A percentile compares a stretch with the other conserved stretches of the same genome.
Evolutionary conservation across 2,113 vertebrate genomes (phyloP).

Genomic region (Anhinga rufa): DNA sequence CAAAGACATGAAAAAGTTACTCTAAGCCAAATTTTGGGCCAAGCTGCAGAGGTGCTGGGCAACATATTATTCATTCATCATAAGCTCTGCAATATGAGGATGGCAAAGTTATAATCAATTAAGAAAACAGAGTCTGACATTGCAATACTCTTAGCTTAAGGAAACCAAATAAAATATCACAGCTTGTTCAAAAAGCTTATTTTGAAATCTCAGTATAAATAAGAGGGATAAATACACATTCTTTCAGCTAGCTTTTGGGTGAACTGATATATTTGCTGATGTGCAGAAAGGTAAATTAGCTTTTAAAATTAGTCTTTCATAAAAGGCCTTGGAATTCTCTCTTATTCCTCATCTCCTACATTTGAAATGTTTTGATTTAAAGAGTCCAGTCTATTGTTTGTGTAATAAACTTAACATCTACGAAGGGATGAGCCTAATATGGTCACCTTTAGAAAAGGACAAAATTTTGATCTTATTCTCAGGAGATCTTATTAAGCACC

Average conservation of each 20-base stretch:
- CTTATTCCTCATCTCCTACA: neutral
- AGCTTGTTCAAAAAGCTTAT: constrained; percentile 38
- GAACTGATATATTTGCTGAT: neutral
- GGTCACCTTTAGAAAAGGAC: neutral
- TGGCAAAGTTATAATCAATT: constrained; percentile 38
- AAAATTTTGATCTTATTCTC: neutral
- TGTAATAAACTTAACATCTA: neutral
- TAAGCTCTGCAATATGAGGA: constrained; percentile 8
- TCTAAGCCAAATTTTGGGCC: neutral
- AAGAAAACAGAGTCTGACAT: constrained; percentile 40
- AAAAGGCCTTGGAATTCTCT: neutral
- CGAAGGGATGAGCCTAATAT: neutral
- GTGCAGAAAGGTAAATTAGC: neutral
- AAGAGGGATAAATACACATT: neutral
- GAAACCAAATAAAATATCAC: constrained; percentile 52
- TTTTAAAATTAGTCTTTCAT: constrained; percentile 19
- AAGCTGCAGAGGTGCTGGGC: neutral
- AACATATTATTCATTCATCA: constrained; percentile 28
- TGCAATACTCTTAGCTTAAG: constrained; percentile 45
- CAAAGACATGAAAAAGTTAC: constrained; percentile 13
- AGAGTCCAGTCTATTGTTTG: neutral
- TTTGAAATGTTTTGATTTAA: neutral
- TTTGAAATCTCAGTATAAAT: constrained; percentile 39
- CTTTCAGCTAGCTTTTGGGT: constrained; percentile 14
- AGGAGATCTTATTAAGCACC: neutral